Percentiles rank a stretch among this genome's conserved stretches.
Conservation (phyloP, 2,888 invertebrate genomes). For the Phengaris arion region DNA sequence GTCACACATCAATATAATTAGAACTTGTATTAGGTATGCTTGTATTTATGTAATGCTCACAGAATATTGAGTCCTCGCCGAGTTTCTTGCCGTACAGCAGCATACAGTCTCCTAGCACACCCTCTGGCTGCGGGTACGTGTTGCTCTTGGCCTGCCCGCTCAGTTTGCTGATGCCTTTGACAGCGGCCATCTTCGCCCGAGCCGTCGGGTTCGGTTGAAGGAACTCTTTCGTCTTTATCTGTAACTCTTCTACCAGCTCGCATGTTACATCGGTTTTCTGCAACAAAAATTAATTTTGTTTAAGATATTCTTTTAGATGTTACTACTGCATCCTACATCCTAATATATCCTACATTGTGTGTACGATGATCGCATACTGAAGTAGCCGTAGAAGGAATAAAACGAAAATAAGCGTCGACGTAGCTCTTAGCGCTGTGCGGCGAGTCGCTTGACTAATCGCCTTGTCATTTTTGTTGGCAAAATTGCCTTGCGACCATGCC, state of each 20-base stretch:
- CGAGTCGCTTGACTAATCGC: too few species aligned
- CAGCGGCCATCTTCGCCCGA: conserved; percentile 95
- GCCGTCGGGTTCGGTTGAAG: conserved; percentile 99
- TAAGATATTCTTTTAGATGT: too few species aligned
- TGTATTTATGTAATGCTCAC: conserved; percentile 66
- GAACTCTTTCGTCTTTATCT: conserved; percentile 98
- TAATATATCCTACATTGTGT: too few species aligned
- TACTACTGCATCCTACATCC: too few species aligned
- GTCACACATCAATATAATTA: too few species aligned
- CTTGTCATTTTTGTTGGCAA: too few species aligned
- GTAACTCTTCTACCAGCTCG: conserved; percentile 97
- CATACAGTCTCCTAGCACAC: conserved; percentile 98
- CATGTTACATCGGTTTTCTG: conserved; percentile 99
- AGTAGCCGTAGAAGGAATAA: not conserved
- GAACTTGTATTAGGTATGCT: too few species aligned
- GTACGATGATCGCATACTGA: not conserved
- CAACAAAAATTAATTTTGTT: conserved; percentile 38
- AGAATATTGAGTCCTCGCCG: conserved; percentile 96
- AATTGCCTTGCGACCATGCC: too few species aligned
- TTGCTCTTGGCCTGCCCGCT: conserved; percentile 97
- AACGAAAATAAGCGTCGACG: not conserved
- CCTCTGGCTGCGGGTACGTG: conserved; percentile 99
- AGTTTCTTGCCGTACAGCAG: conserved; percentile 95
- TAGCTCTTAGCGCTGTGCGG: not conserved
- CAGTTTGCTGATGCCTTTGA: conserved; percentile 97